Evolutionary conservation across 2,797 vertebrate species (phyloP), one percentile per base, ranked within the genome.

Genomic region (Neostethus bicornis): DNA sequence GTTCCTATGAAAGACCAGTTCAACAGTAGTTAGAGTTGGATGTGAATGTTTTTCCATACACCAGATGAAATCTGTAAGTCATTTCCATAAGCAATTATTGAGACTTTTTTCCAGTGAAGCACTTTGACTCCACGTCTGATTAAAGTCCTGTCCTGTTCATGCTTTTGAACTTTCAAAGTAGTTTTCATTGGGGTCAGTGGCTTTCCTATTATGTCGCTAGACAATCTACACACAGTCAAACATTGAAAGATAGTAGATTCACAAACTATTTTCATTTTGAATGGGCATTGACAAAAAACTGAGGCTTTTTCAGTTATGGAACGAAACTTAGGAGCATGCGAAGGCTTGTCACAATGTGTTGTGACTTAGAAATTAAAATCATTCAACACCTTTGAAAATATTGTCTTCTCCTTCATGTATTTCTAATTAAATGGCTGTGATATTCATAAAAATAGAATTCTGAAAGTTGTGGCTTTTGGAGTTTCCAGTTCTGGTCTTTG

Each of bases 171-270:
- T 21, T 21, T 44, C 50, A 29, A 28, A 49, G 66, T 38, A 21
- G 47, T 39, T 75, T 79, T 77, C 57, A 64, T 44, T 57, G 45
- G 1, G 21, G 66, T 73, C 43, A 25, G 61, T 74, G 77, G 77
- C 70, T 57, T 4, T 4, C 11, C 55, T 57, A 65, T 42, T 64
- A 29, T n/a, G 1, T 62, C 67, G 54, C 42, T 54, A 78, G 77
- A 74, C 52, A 62, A 53, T 65, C 64, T 75, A 74, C 80, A 79
- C 84, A 70, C 14, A 4, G 46, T 71, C 72, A 38, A 53, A 68
- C 46, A 65, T 44, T 75, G 69, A 72, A 64, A 26, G 17, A 58
- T 83, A 84, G 71, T 82, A 85, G 63, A 84, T 76, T 70, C 68
- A 55, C 43, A 24, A 55, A 75, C 82, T 77, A 71, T 32, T 56